Percentiles rank a stretch among this genome's conserved stretches.
These are phyloP conservation scores for Anas bernieri DNA, from an alignment of 2,797 vertebrate species.

Conservation along the genomic window DNA sequence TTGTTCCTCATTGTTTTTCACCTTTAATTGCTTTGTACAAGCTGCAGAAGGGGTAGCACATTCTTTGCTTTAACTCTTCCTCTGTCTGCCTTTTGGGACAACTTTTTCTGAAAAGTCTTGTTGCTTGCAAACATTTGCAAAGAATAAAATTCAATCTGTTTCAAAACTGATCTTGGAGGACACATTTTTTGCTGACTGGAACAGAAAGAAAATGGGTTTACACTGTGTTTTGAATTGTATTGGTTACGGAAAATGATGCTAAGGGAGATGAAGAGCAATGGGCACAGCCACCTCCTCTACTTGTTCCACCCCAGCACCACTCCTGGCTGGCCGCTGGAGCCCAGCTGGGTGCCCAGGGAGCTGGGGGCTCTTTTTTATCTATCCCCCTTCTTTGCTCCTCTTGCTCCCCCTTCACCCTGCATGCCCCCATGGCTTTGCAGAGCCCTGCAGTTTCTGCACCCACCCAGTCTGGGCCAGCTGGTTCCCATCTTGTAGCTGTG, in stretches of 20 bases:
- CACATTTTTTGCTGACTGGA: neutral
- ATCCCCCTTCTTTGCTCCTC: no score
- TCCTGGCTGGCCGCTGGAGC: no score
- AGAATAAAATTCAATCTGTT: slow-evolving; percentile 54
- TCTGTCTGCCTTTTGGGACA: slow-evolving; percentile 18
- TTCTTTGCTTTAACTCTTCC: neutral
- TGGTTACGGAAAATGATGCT: neutral
- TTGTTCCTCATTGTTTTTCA: neutral
- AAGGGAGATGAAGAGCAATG: no score
- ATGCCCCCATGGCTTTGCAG: no score
- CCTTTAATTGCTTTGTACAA: neutral
- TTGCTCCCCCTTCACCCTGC: no score
- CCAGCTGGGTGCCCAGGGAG: no score
- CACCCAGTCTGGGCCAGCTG: no score
- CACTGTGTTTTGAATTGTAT: neutral
- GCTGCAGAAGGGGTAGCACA: neutral
- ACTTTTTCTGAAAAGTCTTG: slow-evolving; percentile 15
- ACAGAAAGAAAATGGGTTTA: neutral
- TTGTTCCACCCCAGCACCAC: neutral
- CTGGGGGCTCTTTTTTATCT: no score
- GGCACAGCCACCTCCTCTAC: no score
- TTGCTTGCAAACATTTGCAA: slow-evolving; percentile 49
- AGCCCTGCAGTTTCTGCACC: no score
- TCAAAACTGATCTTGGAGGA: neutral
- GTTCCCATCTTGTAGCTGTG: no score